A percentile compares a stretch with the other conserved stretches of the same genome.
These are phyloP conservation scores for Anthrax anthrax DNA, from an alignment of 2,888 invertebrate genomes.

Conservation along the genomic window DNA sequence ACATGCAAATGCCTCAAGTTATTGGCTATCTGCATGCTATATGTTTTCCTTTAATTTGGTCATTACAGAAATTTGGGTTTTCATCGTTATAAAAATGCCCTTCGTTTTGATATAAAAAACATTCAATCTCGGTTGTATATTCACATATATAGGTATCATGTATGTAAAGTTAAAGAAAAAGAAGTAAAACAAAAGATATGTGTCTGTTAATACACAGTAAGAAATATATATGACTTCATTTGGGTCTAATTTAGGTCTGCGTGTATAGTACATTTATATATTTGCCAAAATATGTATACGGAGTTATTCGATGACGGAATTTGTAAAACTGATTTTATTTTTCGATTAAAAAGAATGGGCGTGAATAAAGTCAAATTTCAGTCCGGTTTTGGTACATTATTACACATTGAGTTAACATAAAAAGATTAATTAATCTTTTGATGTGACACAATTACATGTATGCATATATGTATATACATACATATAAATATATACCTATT, in stretches of 20 bases:
- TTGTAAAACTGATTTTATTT: neutral
- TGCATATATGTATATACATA: neutral
- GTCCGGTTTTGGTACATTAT: neutral
- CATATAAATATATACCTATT: neutral
- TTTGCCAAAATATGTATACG: no score
- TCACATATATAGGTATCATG: no score
- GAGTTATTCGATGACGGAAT: neutral
- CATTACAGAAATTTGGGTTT: neutral
- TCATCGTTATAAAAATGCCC: neutral
- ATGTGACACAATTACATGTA: neutral
- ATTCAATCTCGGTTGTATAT: no score
- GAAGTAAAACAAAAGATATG: no score
- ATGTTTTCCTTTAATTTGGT: neutral
- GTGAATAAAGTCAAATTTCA: neutral
- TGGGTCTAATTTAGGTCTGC: no score
- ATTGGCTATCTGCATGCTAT: neutral
- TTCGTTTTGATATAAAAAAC: no score
- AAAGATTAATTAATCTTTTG: neutral
- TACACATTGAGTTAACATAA: neutral
- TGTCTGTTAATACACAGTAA: no score
- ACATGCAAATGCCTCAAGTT: slow-evolving; percentile 2
- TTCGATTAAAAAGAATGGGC: neutral
- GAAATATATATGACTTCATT: no score
- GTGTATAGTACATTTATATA: no score
- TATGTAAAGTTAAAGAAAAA: no score